A percentile compares a stretch with the other conserved stretches of the same genome.
These are phyloP conservation scores for Caligus rogercresseyi DNA, from an alignment of 1,140 invertebrate genomes.

Conservation along the genomic window DNA sequence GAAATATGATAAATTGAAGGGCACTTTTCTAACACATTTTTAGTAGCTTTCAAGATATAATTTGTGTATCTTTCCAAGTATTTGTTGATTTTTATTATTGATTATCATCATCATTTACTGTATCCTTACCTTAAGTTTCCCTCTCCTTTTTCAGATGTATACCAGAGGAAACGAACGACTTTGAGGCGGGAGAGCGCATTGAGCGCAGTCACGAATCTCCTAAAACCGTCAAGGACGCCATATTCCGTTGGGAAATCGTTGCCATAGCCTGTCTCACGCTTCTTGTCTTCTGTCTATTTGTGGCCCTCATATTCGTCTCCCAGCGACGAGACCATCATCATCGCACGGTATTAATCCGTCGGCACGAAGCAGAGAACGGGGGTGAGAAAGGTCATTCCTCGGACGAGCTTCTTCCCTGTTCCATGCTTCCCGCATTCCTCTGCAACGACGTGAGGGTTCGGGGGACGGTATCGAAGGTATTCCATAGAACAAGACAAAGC, in stretches of 20 bases:
- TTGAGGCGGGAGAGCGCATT: not conserved
- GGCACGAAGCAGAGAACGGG: not conserved
- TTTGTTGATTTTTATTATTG: no score
- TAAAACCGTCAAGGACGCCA: not conserved
- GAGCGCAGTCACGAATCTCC: slow-evolving; percentile 2
- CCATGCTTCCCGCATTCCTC: not conserved
- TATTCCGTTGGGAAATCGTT: slow-evolving; percentile 3
- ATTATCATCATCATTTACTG: no score
- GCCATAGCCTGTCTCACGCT: slow-evolving; percentile 6
- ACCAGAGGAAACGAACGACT: slow-evolving; percentile 6
- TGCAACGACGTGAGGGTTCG: slow-evolving; percentile 8
- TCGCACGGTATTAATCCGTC: not conserved
- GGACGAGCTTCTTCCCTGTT: not conserved
- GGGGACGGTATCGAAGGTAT: slow-evolving; percentile 13
- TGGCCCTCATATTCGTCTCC: not conserved
- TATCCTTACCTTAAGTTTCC: no score
- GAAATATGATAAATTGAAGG: no score
- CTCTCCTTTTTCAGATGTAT: slow-evolving; percentile 10
- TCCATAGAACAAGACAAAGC: slow-evolving; percentile 12
- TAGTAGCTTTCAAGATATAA: no score
- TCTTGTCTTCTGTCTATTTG: slow-evolving; percentile 1
- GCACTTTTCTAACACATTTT: no score
- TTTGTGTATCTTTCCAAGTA: no score
- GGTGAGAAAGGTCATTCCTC: not conserved
- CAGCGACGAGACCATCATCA: not conserved